phyloP scores from a whole-genome alignment of 2,888 invertebrate species.

The Halocaridina rubra region DNA sequence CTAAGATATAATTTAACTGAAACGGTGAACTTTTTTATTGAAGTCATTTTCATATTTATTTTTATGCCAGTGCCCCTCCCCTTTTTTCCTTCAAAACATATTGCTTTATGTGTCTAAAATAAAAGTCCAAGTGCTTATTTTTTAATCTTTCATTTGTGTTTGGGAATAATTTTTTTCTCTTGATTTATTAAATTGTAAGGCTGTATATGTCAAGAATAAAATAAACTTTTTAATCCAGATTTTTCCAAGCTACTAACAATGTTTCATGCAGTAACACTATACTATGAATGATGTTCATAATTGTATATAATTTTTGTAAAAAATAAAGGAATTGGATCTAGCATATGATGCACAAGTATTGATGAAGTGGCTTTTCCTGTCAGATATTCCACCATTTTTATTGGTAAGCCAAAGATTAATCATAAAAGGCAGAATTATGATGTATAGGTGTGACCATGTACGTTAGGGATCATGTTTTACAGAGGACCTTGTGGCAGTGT shows the following conservation, averaged over 20 bases:
- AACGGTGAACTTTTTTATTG: conserved; percentile 54
- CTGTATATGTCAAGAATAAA: conserved; percentile 47
- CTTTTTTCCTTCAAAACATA: conserved; percentile 45
- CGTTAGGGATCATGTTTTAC: no score
- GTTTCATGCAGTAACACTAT: neutral
- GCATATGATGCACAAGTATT: neutral
- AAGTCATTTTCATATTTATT: conserved; percentile 55
- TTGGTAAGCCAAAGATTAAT: no score
- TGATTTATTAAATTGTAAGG: no score
- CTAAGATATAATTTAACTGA: conserved; percentile 59
- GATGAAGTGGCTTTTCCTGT: neutral
- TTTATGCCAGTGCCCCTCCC: conserved; percentile 44
- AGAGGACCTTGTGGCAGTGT: no score
- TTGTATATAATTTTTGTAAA: neutral
- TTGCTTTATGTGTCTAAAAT: conserved; percentile 55
- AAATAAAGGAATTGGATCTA: neutral
- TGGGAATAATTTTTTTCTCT: conserved; percentile 39
- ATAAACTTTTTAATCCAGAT: conserved; percentile 18
- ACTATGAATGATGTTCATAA: neutral
- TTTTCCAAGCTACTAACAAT: conserved; percentile 27
- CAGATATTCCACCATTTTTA: neutral
- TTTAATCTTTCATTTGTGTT: conserved; percentile 50
- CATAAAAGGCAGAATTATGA: no score
- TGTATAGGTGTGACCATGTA: no score
- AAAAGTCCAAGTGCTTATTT: conserved; percentile 51